Percentiles rank a stretch among this genome's conserved stretches.
Evolutionary conservation across 2,113 vertebrate species (phyloP).

Genomic region (Cyanoliseus patagonus): DNA sequence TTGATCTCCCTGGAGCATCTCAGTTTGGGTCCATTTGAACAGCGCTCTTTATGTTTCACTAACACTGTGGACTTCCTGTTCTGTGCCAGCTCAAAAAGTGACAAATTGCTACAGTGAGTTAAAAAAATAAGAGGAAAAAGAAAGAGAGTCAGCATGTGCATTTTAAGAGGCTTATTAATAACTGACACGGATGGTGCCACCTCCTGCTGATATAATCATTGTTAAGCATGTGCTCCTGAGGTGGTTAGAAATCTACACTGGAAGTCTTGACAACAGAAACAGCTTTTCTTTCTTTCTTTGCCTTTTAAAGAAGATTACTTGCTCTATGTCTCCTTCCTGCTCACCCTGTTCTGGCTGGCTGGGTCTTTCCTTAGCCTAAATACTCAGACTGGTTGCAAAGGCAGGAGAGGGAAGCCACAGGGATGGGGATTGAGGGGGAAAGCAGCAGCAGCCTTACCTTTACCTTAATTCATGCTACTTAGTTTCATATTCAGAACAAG

Average conservation of each 20-base stretch:
- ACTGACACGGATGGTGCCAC: neutral
- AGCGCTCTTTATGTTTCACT: neutral
- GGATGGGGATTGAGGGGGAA: neutral
- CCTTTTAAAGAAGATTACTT: neutral
- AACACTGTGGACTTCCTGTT: neutral
- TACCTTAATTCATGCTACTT: conserved; percentile 8
- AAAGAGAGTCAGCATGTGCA: neutral
- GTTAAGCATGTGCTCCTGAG: neutral
- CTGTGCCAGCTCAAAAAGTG: neutral
- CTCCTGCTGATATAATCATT: neutral
- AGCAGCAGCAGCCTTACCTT: neutral
- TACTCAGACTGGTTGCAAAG: neutral
- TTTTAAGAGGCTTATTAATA: conserved; percentile 26
- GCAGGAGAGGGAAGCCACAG: neutral
- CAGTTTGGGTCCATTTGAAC: neutral
- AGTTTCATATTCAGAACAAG: conserved; percentile 15
- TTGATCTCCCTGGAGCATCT: neutral
- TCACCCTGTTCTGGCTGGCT: neutral
- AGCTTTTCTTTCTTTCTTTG: neutral
- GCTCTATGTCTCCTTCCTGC: neutral
- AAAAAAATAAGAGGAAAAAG: neutral
- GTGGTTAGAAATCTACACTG: neutral
- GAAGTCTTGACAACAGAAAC: neutral
- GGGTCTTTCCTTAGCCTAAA: neutral
- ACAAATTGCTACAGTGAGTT: neutral